Conservation (phyloP, 2,888 invertebrate genomes). For the Dicycla oo region DNA sequence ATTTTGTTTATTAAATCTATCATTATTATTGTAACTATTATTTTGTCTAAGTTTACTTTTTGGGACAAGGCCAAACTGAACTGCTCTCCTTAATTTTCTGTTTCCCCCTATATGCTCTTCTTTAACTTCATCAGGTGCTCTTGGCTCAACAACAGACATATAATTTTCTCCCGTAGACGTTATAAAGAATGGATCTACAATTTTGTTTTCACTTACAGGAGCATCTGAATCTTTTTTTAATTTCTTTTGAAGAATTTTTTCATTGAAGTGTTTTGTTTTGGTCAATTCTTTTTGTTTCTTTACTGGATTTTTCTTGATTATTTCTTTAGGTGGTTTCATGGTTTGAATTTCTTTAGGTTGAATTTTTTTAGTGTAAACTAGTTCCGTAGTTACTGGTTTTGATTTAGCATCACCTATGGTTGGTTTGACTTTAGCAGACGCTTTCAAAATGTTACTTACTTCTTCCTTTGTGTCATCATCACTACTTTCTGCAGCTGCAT, state of each 20-base stretch:
- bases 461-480: constrained; percentile 17
- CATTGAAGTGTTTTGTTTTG: constrained; percentile 83
- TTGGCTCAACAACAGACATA: constrained; percentile 84
- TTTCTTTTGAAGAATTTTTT: constrained; percentile 80
- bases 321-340: constrained; percentile 51
- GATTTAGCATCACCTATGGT: constrained; percentile 16
- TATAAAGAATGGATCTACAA: constrained; percentile 87
- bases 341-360: constrained; percentile 29
- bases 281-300: constrained; percentile 78
- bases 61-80: constrained; percentile 85
- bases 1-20: constrained; percentile 64
- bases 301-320: constrained; percentile 69
- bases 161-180: constrained; percentile 86
- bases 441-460: constrained; percentile 11
- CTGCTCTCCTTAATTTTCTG: constrained; percentile 84
- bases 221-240: constrained; percentile 75
- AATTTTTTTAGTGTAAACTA: background rate
- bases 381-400: constrained; percentile 11
- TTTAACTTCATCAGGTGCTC: constrained; percentile 86
- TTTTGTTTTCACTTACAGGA: constrained; percentile 71
- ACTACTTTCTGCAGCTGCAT: constrained; percentile 26
- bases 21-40: constrained; percentile 55
- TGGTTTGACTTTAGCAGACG: constrained; percentile 26
- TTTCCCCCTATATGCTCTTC: constrained; percentile 84
- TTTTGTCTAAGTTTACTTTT: constrained; percentile 77